phyloP scores from a whole-genome alignment of 2,888 invertebrate genomes.

The Epinotia ramella region DNA sequence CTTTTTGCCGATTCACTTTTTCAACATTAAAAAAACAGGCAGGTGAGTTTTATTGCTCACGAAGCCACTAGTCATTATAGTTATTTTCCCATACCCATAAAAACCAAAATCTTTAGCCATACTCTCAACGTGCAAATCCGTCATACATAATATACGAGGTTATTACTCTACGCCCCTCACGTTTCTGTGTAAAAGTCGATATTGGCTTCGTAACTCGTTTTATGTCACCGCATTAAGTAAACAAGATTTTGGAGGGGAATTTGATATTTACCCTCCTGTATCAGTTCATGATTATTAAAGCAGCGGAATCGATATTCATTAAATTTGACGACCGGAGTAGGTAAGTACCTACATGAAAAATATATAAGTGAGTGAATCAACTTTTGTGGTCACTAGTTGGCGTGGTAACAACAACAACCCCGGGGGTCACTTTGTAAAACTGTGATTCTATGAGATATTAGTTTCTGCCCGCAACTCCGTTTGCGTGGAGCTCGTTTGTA shows the following conservation, averaged over 20 bases:
- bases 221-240: conserved; percentile 48
- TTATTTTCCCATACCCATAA: conserved; percentile 9
- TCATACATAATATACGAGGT: conserved; percentile 39
- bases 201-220: conserved; percentile 50
- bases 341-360: neutral
- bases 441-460: too few relatives aligned
- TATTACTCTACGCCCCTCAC: conserved; percentile 27
- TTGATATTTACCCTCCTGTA: conserved; percentile 32
- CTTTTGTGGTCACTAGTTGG: too few relatives aligned
- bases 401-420: too few relatives aligned
- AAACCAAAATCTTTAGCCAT: conserved; percentile 29
- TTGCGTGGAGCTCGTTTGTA: too few relatives aligned
- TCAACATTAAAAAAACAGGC: too few relatives aligned
- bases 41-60: too few relatives aligned
- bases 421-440: too few relatives aligned
- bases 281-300: conserved; percentile 30
- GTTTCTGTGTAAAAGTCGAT: conserved; percentile 46
- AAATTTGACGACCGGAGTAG: neutral
- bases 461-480: too few relatives aligned
- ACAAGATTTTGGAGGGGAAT: conserved; percentile 43
- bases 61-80: neutral
- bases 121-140: conserved; percentile 19
- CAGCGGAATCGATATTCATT: neutral
- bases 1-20: too few relatives aligned
- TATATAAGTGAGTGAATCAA: neutral